Evolutionary conservation across 2,888 invertebrate species (phyloP).

Genomic region (Lepidocyrtinus sp.): DNA sequence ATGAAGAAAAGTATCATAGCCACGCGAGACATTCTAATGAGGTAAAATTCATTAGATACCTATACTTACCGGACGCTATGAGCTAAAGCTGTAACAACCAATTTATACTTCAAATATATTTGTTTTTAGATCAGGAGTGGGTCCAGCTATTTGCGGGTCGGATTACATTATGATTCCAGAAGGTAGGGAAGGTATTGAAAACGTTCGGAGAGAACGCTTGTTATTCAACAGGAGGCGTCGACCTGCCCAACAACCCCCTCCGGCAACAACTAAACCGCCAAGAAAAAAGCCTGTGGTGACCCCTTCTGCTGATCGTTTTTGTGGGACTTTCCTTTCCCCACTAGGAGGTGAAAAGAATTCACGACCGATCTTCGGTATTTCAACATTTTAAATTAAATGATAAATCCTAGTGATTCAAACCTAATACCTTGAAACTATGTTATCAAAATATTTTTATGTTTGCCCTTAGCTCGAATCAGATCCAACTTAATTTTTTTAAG

Average conservation of each 20-base stretch:
- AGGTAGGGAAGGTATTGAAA: slow-evolving; percentile 46
- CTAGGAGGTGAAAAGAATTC: slow-evolving; percentile 55
- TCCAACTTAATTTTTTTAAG: slow-evolving; percentile 63
- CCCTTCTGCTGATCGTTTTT: slow-evolving; percentile 63
- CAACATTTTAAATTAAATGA: background rate
- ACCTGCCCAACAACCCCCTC: slow-evolving; percentile 32
- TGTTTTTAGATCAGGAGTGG: slow-evolving; percentile 62
- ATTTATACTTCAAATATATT: no score
- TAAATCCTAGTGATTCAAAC: background rate
- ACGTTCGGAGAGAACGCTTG: slow-evolving; percentile 48
- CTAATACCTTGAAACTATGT: background rate
- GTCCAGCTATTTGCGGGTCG: slow-evolving; percentile 60
- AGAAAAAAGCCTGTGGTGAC: slow-evolving; percentile 47
- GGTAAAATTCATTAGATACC: no score
- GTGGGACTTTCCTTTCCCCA: slow-evolving; percentile 66
- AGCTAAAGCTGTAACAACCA: no score
- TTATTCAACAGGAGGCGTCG: slow-evolving; percentile 61
- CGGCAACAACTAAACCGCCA: slow-evolving; percentile 30
- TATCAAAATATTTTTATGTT: slow-evolving; percentile 29
- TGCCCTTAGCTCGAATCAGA: slow-evolving; percentile 63
- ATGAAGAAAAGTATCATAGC: no score
- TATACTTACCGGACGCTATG: no score
- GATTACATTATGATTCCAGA: slow-evolving; percentile 68
- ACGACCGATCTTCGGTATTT: slow-evolving; percentile 64
- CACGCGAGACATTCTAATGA: no score